Conservation (phyloP, 2,797 vertebrate genomes). For the Mormyrops attenuatus region DNA sequence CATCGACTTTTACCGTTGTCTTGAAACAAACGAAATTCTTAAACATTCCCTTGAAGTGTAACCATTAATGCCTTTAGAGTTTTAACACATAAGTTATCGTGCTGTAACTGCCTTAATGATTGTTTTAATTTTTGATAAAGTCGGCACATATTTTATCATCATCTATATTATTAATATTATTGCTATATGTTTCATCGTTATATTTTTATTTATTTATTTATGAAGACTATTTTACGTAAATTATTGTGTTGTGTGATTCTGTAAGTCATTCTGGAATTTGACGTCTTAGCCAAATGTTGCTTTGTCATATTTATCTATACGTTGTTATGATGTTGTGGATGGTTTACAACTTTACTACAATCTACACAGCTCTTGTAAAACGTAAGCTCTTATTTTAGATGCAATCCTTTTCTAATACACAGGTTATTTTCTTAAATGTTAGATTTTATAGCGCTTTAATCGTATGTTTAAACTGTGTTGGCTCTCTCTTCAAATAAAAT, state of each 20-base stretch:
- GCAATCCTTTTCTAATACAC: conserved; percentile 99
- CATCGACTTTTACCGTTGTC: conserved; percentile 65
- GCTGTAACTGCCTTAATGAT: conserved; percentile 88
- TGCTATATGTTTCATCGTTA: conserved; percentile 90
- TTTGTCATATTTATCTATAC: conserved; percentile 59
- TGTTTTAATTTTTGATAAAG: conserved; percentile 60
- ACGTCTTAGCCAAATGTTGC: conserved; percentile 73
- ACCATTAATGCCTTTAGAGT: conserved; percentile 97
- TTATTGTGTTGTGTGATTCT: conserved; percentile 69
- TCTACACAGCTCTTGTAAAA: conserved; percentile 74
- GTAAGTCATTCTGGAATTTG: conserved; percentile 76
- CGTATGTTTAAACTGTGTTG: conserved; percentile 97
- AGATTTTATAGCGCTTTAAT: conserved; percentile 99
- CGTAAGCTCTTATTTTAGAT: conserved; percentile 95
- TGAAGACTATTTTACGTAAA: conserved; percentile 79
- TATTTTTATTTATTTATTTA: conserved; percentile 99
- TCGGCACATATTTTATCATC: conserved; percentile 70
- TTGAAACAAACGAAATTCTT: conserved; percentile 64
- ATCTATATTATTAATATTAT: conserved; percentile 67
- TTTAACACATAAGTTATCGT: conserved; percentile 67
- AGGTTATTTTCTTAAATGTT: conserved; percentile 99
- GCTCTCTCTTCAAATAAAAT: conserved; percentile 89
- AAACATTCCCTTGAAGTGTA: conserved; percentile 79
- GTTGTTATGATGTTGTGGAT: conserved; percentile 81
- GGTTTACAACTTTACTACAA: conserved; percentile 73